Conservation (phyloP, 2,888 invertebrate genomes). For the Gandaritis pyraliata region DNA sequence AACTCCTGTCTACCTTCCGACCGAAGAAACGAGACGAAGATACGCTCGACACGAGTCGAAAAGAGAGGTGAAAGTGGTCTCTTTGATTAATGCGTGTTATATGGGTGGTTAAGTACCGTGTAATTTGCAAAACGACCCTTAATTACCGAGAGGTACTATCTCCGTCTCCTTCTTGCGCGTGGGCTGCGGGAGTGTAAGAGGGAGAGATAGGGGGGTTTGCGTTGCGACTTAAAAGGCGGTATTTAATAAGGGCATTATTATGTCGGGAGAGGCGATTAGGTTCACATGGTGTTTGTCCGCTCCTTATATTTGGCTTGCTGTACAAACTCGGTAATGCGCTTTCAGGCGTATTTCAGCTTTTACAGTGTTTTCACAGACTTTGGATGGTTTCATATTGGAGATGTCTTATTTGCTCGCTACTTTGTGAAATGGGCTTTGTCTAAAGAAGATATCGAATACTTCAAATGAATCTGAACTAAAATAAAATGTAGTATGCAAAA, state of each 20-base stretch:
- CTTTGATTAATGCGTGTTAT: constrained; percentile 87
- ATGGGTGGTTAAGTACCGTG: constrained; percentile 90
- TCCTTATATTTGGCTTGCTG: constrained; percentile 81
- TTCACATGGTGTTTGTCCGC: constrained; percentile 77
- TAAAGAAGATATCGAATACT: no score
- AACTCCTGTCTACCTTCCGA: constrained; percentile 73
- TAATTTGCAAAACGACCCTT: constrained; percentile 91
- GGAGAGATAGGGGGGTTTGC: constrained; percentile 59
- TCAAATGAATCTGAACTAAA: no score
- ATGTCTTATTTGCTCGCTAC: constrained; percentile 16
- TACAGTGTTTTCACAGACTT: constrained; percentile 25
- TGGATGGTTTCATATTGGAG: constrained; percentile 14
- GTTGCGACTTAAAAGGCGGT: constrained; percentile 75
- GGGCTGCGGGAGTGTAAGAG: constrained; percentile 50
- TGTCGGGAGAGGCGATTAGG: constrained; percentile 80
- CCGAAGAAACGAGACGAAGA: constrained; percentile 55
- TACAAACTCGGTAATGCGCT: constrained; percentile 61
- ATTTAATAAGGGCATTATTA: constrained; percentile 83
- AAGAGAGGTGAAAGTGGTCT: constrained; percentile 62
- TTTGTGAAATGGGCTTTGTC: constrained; percentile 17
- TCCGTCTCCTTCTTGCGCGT: constrained; percentile 65
- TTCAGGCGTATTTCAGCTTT: constrained; percentile 46
- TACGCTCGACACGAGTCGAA: constrained; percentile 40
- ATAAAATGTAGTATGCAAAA: no score
- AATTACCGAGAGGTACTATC: constrained; percentile 84